phyloP scores from a whole-genome alignment of 2,797 vertebrate genomes.

The Phyllotis vaccarum region DNA sequence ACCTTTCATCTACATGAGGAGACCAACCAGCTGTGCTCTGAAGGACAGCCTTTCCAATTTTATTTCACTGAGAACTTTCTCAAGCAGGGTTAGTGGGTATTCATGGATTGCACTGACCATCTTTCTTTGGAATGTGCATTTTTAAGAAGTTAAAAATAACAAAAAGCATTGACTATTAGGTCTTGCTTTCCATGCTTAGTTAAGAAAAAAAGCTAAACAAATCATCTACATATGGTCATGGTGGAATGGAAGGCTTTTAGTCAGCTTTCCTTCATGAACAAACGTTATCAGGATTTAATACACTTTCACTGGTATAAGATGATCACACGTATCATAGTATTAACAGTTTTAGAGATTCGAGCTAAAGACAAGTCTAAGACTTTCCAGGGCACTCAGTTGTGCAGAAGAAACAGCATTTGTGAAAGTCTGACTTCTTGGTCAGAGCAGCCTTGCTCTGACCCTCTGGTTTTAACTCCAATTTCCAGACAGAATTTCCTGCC shows the following conservation, averaged over 20 bases:
- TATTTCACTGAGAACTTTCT: constrained; percentile 48
- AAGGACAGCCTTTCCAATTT: constrained; percentile 5
- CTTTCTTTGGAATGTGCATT: constrained; percentile 3
- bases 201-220: constrained; percentile 35
- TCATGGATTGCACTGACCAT: not conserved
- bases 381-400: constrained; percentile 3
- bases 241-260: not conserved
- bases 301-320: constrained; percentile 34
- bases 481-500: not conserved
- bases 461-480: not conserved
- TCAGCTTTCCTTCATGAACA: not conserved
- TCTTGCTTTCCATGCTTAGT: constrained; percentile 5
- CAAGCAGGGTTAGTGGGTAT: constrained; percentile 28
- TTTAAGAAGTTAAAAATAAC: constrained; percentile 43
- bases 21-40: not conserved
- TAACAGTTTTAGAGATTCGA: constrained; percentile 42
- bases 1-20: not conserved
- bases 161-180: constrained; percentile 40
- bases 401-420: constrained; percentile 6
- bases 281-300: constrained; percentile 44
- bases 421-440: not conserved
- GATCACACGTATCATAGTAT: not conserved
- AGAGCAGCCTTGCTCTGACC: not conserved
- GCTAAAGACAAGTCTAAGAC: constrained; percentile 47
- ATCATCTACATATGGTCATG: not conserved